Evolutionary conservation across 2,113 vertebrate genomes (phyloP).

Genomic region (Apodemus sylvaticus): DNA sequence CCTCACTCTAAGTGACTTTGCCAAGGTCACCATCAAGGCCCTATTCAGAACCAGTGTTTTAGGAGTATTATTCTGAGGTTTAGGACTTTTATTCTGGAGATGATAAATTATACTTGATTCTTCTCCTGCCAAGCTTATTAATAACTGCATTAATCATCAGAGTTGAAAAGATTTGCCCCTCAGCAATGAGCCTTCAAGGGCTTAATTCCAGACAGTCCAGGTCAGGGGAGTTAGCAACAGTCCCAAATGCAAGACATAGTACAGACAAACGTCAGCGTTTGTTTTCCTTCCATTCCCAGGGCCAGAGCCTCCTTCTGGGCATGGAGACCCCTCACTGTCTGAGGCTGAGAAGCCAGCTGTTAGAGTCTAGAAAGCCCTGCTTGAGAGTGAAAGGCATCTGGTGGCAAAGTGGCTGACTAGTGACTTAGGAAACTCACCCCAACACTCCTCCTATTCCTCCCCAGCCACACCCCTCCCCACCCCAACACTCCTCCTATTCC

Average conservation of each 20-base stretch:
- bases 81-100: constrained; percentile 22
- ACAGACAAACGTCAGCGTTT: not conserved
- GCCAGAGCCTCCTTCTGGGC: not conserved
- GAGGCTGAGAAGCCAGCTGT: not conserved
- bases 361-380: not conserved
- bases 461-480: not conserved
- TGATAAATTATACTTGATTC: constrained; percentile 7
- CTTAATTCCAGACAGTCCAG: not conserved
- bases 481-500: not conserved
- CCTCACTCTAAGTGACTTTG: not conserved
- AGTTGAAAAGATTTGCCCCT: constrained; percentile 38
- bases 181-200: not conserved
- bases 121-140: constrained; percentile 53
- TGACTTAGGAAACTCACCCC: not conserved
- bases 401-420: not conserved
- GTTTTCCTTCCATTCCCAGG: not conserved
- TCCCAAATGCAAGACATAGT: not conserved
- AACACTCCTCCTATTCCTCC: not conserved
- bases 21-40: constrained; percentile 28
- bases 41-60: not conserved
- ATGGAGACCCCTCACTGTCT: no score
- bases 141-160: constrained; percentile 48
- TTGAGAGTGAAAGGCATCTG: not conserved
- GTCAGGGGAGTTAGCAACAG: not conserved
- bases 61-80: constrained; percentile 18